Conservation (phyloP, 1,140 invertebrate species). For the Penaeus indicus region DNA sequence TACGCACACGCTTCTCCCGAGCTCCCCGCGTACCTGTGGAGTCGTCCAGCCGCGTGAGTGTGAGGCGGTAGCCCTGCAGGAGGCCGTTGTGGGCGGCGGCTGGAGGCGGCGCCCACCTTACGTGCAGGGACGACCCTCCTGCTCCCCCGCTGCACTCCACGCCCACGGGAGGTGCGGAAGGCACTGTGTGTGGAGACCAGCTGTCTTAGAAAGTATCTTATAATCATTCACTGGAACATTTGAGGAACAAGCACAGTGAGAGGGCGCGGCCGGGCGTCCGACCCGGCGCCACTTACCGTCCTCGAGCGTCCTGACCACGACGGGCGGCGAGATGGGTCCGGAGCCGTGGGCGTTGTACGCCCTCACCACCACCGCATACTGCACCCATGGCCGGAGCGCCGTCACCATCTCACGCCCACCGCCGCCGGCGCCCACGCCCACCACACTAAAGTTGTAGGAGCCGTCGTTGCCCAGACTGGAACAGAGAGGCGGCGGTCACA, state of each 20-base stretch:
- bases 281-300: slow-evolving; percentile 15
- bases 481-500: neutral
- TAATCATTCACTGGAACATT: no score
- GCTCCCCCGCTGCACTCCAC: slow-evolving; percentile 78
- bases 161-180: slow-evolving; percentile 80
- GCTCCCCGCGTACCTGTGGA: neutral
- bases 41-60: neutral
- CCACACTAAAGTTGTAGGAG: slow-evolving; percentile 47
- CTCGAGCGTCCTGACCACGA: slow-evolving; percentile 33
- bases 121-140: slow-evolving; percentile 83
- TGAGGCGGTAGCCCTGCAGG: slow-evolving; percentile 88
- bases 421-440: slow-evolving; percentile 37
- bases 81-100: slow-evolving; percentile 84
- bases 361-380: slow-evolving; percentile 70
- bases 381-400: slow-evolving; percentile 69
- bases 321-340: slow-evolving; percentile 66
- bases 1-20: neutral
- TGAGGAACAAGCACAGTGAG: no score
- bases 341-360: slow-evolving; percentile 70
- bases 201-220: no score
- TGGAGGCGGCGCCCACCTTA: slow-evolving; percentile 86
- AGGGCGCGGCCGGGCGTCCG: no score
- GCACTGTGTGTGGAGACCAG: slow-evolving; percentile 73
- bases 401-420: slow-evolving; percentile 35
- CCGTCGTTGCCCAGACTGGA: slow-evolving; percentile 27